Evolutionary conservation across 2,797 vertebrate species (phyloP), one percentile per base, ranked within the genome.

Genomic region (Siniperca undulata): DNA sequence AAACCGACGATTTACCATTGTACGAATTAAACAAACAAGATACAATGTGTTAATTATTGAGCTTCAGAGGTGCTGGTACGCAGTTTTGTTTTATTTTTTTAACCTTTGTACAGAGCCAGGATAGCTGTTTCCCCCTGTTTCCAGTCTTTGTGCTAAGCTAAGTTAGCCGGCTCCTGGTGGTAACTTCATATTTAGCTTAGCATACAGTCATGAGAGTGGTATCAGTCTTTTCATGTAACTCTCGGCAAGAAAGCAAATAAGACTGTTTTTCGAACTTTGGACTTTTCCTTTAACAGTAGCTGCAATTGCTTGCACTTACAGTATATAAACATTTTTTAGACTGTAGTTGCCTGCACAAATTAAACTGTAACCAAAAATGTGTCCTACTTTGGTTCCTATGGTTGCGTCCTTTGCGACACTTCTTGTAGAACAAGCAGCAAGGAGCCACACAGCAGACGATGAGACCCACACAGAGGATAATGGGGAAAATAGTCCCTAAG

Each of bases 351-450:
- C 13, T 58, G 14, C 27, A 70, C 24, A 65, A 58, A 67, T 0
- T 62, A 24, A 59, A 61, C 6, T 58, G 0, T 17, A 50, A 66
- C 22, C 4, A 61, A 36, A 36, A 20, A 7, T 4, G 24, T 10
- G 14, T 42, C 85, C 52, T 82, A 91, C 89, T 24, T 48, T n/a
- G 86, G 0, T 13, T 42, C 7, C 52, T 27, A 36, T 2, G 38
- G 50, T 36, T 48, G 27, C 0, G 46, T 52, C 55, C 7, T 75
- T 84, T 79, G 52, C 8, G 13, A 77, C 83, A 87, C 44, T 13
- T 88, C 27, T 83, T 89, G 87, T 89, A 87, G 52, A 61, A 20
- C 9, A 84, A 69, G 66, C 91, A 93, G 77, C 86, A 91, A 4
- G 91, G 89, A 67, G 6, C 74, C 42, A 89, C 3, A 44, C 64